Evolutionary conservation across 2,797 vertebrate genomes (phyloP).

Genomic region (Eulemur rubriventer): DNA sequence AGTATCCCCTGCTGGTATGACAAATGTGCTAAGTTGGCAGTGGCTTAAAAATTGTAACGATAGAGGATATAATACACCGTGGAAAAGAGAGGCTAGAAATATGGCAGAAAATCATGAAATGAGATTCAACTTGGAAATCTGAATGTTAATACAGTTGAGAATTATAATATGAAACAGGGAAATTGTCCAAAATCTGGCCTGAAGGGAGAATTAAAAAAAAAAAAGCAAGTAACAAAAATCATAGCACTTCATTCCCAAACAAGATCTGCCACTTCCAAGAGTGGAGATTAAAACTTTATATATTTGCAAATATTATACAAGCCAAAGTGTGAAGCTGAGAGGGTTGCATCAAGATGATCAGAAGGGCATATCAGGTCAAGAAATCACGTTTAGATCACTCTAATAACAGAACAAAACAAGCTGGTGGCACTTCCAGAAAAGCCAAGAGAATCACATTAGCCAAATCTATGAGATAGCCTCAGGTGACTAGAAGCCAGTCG

Average conservation of each 20-base stretch:
- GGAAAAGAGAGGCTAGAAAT: slow-evolving; percentile 67
- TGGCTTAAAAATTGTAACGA: slow-evolving; percentile 42
- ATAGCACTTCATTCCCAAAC: slow-evolving; percentile 8
- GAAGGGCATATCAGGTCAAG: background rate
- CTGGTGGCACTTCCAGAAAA: background rate
- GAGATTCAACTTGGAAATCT: slow-evolving; percentile 76
- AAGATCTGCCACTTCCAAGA: slow-evolving; percentile 23
- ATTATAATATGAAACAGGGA: slow-evolving; percentile 63
- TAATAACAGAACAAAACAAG: background rate
- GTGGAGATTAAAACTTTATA: background rate
- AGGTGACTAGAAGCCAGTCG: background rate
- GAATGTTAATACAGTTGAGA: slow-evolving; percentile 48
- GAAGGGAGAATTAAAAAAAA: slow-evolving; percentile 43
- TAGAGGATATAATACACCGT: slow-evolving; percentile 30
- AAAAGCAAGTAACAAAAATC: slow-evolving; percentile 58
- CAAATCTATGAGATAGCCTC: background rate
- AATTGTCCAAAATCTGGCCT: slow-evolving; percentile 72
- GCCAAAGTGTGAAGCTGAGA: background rate
- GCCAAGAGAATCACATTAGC: background rate
- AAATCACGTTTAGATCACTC: background rate
- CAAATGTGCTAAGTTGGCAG: slow-evolving; percentile 66
- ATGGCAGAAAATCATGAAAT: slow-evolving; percentile 54
- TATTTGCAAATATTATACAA: background rate
- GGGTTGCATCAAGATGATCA: background rate
- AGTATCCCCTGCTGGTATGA: background rate